These are phyloP conservation scores for Percina caprodes DNA, from an alignment of 2,113 vertebrate genomes.

Conservation along the genomic window DNA sequence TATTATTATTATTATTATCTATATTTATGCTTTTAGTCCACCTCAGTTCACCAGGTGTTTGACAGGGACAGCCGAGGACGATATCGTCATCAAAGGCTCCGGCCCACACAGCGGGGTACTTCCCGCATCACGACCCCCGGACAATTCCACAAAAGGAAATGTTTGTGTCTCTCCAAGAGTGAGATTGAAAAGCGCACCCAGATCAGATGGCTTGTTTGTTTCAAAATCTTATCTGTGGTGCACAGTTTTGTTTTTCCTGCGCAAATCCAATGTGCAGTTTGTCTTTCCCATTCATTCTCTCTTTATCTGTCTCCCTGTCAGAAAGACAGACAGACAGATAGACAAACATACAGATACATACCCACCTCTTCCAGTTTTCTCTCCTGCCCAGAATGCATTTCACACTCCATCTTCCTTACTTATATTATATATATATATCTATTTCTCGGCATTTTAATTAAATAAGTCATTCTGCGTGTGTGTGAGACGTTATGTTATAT, in stretches of 20 bases:
- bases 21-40: conserved; percentile 43
- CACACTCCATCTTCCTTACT: conserved; percentile 57
- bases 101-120: conserved; percentile 43
- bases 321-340: conserved; percentile 2
- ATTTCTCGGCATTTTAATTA: conserved; percentile 22
- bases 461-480: conserved; percentile 1
- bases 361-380: background rate
- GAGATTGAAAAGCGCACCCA: conserved; percentile 57
- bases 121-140: conserved; percentile 42
- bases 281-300: background rate
- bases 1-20: background rate
- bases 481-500: conserved; percentile 21
- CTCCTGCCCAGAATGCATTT: conserved; percentile 57
- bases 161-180: conserved; percentile 59
- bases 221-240: conserved; percentile 64
- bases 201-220: conserved; percentile 69
- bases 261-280: conserved; percentile 56
- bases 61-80: conserved; percentile 44
- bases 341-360: background rate
- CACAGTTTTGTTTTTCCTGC: conserved; percentile 54
- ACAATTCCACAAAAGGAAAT: conserved; percentile 60
- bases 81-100: conserved; percentile 59
- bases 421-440: too few relatives aligned
- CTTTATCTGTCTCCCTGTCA: background rate
- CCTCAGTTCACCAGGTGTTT: conserved; percentile 27